phyloP scores from a whole-genome alignment of 2,113 vertebrate genomes.

The Takifugu flavidus region DNA sequence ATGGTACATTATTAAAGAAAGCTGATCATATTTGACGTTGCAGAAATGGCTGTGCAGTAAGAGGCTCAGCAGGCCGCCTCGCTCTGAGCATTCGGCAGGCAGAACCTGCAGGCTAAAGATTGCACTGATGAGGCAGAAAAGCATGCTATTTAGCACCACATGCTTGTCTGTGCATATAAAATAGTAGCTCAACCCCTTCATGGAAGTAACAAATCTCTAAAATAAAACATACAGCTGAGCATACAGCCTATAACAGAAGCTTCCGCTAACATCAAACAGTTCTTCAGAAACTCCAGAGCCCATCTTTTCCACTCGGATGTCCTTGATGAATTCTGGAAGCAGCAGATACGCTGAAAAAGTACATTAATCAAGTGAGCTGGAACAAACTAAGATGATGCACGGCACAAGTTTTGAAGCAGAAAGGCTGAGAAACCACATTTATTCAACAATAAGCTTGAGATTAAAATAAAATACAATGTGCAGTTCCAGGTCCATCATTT shows the following conservation, averaged over 20 bases:
- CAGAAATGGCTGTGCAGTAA: slow-evolving; percentile 44
- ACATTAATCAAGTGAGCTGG: slow-evolving; percentile 13
- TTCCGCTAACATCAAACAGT: slow-evolving; percentile 25
- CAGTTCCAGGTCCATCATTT: too few relatives aligned
- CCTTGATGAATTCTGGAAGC: slow-evolving; percentile 2
- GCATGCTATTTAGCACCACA: slow-evolving; percentile 72
- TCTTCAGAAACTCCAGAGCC: slow-evolving; percentile 15
- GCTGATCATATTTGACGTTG: slow-evolving; percentile 48
- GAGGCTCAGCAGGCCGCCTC: slow-evolving; percentile 58
- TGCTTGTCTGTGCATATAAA: slow-evolving; percentile 72
- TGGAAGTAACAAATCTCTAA: slow-evolving; percentile 18
- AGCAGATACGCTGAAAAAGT: slow-evolving; percentile 6
- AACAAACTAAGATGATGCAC: too few relatives aligned
- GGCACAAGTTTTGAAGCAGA: too few relatives aligned
- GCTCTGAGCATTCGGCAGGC: slow-evolving; percentile 58
- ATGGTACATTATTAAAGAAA: slow-evolving; percentile 47
- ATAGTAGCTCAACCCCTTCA: slow-evolving; percentile 41
- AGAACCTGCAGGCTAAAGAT: slow-evolving; percentile 67
- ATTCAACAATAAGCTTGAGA: too few relatives aligned
- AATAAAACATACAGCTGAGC: not conserved
- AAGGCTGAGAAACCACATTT: too few relatives aligned
- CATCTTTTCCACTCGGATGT: slow-evolving; percentile 14
- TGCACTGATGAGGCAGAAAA: slow-evolving; percentile 75
- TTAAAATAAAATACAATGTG: too few relatives aligned
- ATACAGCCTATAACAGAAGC: slow-evolving; percentile 22